Evolutionary conservation across 2,113 vertebrate genomes (phyloP).

Genomic region (Trematocara stigmaticum): DNA sequence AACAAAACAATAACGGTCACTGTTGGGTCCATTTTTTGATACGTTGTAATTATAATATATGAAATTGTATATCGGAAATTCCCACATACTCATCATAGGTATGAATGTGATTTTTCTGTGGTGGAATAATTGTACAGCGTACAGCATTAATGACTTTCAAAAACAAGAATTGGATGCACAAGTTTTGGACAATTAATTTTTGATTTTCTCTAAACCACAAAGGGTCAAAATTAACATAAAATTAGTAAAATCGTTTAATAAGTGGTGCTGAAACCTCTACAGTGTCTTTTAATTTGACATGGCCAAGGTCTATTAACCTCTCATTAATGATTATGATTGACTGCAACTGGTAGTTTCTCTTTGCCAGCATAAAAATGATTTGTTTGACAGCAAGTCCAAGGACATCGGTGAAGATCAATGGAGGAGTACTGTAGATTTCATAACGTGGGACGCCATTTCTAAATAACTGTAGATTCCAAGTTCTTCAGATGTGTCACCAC

Average conservation of each 20-base stretch:
- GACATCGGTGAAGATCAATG: neutral
- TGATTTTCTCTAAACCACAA: neutral
- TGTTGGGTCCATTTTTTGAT: neutral
- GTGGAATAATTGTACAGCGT: neutral
- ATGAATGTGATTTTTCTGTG: neutral
- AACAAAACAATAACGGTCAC: neutral
- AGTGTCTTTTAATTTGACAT: neutral
- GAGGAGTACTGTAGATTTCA: neutral
- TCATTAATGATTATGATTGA: neutral
- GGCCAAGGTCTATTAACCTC: neutral
- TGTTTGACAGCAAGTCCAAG: neutral
- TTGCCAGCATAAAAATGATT: neutral
- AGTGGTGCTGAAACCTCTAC: neutral
- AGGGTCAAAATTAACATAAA: neutral
- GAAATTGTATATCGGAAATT: rapidly evolving
- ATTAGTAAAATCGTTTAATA: neutral
- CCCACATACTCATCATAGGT: rapidly evolving
- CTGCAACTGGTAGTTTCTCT: neutral
- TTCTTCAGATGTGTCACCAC: neutral
- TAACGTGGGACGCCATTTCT: neutral
- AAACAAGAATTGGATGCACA: neutral
- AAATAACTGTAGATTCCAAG: neutral
- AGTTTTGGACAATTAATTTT: neutral
- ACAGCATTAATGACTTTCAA: neutral
- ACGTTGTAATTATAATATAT: neutral